Base-by-base conservation (phyloP, 1,140 invertebrate genomes). In the Paramacrobiotus metropolitanus region DNA sequence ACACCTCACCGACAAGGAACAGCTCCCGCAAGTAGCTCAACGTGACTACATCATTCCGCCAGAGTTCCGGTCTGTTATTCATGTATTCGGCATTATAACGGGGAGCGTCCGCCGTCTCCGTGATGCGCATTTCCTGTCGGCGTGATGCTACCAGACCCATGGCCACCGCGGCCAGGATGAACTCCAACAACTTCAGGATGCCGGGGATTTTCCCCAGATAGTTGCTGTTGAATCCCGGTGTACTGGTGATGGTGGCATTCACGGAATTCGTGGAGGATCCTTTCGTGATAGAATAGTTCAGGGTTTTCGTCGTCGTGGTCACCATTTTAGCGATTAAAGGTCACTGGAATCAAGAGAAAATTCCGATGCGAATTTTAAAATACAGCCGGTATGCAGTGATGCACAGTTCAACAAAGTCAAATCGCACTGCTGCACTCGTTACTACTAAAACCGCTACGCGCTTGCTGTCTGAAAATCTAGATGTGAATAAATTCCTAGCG, bases 291-390 rank as follows among this genome's bases (percentile, higher is more conserved):
- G 15, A 20, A 24, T 55, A 55, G 24, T 55, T 55, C 15, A 55
- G 48, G 15, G 48, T 55, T 24, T 63, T 31, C 30, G 60, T 21
- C 31, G 60, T 31, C 20, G 60, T 63, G 24, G 61, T 31, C 31
- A 63, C 34, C 48, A 55, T 55, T 55, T 73, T 71, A 3, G 71
- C 64, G n/a, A 84, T 82, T 44, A 86, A n/a, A n/a, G n/a, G n/a
- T n/a, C n/a, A n/a, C n/a, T n/a, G n/a, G n/a, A n/a, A n/a, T n/a
- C n/a, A n/a, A n/a, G n/a, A n/a, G n/a, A n/a, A n/a, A n/a, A n/a
- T n/a, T n/a, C n/a, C n/a, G n/a, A n/a, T n/a, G n/a, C n/a, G n/a
- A n/a, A n/a, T n/a, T n/a, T n/a, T n/a, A n/a, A n/a, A n/a, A n/a
- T n/a, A n/a, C n/a, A n/a, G n/a, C n/a, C n/a, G n/a, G n/a, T n/a